These are phyloP conservation scores for Chrysolina americana DNA, from an alignment of 2,888 invertebrate species.

Conservation along the genomic window DNA sequence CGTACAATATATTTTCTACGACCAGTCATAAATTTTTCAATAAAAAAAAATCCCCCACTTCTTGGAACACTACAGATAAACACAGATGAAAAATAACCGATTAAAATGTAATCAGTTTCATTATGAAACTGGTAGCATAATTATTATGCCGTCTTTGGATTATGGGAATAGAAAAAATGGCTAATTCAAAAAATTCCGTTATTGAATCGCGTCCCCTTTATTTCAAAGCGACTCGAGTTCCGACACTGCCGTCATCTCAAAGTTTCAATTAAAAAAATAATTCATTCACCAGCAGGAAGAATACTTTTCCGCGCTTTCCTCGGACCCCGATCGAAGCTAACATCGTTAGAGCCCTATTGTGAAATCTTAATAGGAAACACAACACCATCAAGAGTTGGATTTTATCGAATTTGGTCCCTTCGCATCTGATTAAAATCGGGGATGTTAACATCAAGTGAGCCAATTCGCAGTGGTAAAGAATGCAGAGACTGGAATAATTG, in stretches of 20 bases:
- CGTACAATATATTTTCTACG: too few relatives aligned
- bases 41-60: too few relatives aligned
- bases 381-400: slow-evolving; percentile 33
- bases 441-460: slow-evolving; percentile 39
- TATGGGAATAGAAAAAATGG: too few relatives aligned
- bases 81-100: too few relatives aligned
- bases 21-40: too few relatives aligned
- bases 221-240: neutral
- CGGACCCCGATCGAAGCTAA: slow-evolving; percentile 20
- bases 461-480: slow-evolving; percentile 41
- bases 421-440: slow-evolving; percentile 40
- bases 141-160: too few relatives aligned
- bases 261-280: slow-evolving; percentile 16
- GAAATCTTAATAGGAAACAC: slow-evolving; percentile 33
- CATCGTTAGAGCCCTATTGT: slow-evolving; percentile 26
- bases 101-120: too few relatives aligned
- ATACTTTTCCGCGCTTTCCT: slow-evolving; percentile 16
- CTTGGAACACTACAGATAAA: too few relatives aligned
- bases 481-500: slow-evolving; percentile 40
- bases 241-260: neutral
- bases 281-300: slow-evolving; percentile 2
- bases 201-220: neutral
- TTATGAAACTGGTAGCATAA: too few relatives aligned
- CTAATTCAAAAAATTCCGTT: too few relatives aligned
- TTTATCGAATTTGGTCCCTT: slow-evolving; percentile 35